phyloP scores from a whole-genome alignment of 2,113 vertebrate species.

The Trichechus manatus region DNA sequence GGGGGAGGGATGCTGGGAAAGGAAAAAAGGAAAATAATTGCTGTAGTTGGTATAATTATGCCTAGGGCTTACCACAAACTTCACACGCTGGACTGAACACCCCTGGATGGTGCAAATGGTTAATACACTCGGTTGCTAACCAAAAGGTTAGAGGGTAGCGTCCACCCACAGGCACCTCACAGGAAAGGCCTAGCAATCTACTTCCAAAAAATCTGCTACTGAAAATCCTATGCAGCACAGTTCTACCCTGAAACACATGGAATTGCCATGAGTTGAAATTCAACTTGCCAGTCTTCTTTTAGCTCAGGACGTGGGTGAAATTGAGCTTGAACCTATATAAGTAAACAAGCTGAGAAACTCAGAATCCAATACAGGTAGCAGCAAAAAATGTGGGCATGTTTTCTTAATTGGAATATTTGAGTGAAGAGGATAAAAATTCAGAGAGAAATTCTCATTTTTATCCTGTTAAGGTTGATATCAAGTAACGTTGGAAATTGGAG shows the following conservation, averaged over 20 bases:
- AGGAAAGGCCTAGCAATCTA: too few relatives aligned
- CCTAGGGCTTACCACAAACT: neutral
- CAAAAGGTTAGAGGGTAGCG: too few relatives aligned
- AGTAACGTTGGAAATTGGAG: constrained; percentile 4
- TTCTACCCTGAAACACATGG: too few relatives aligned
- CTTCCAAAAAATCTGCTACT: too few relatives aligned
- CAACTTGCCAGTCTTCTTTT: neutral
- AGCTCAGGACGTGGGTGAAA: neutral
- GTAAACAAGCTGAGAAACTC: constrained; percentile 41
- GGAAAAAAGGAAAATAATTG: constrained; percentile 40
- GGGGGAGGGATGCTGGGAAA: neutral
- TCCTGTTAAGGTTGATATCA: neutral
- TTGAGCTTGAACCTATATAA: neutral
- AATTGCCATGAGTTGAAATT: too few relatives aligned
- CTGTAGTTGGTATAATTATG: neutral
- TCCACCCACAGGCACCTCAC: too few relatives aligned
- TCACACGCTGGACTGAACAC: neutral
- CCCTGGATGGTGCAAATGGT: too few relatives aligned
- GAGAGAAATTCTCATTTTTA: neutral
- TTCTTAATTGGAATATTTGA: constrained; percentile 34
- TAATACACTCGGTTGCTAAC: too few relatives aligned
- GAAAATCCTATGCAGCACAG: too few relatives aligned
- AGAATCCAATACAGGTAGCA: neutral
- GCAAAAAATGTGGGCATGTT: neutral
- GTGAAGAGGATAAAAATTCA: neutral